Evolutionary conservation across 2,113 vertebrate genomes (phyloP).

Genomic region (Sprattus sprattus): DNA sequence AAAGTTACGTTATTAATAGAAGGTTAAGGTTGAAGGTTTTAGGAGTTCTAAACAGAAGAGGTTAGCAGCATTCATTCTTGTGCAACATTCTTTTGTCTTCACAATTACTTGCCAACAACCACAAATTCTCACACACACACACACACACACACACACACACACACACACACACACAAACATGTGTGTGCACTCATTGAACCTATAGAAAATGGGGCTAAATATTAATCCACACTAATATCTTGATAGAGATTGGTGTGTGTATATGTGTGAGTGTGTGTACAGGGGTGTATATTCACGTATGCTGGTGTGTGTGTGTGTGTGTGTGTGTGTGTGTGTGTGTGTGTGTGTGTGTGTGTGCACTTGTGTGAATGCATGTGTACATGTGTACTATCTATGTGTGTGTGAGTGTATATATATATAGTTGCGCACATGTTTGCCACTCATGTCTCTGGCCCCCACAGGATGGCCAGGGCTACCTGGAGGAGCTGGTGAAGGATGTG

Average conservation of each 20-base stretch:
- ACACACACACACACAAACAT: not conserved
- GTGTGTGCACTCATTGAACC: not conserved
- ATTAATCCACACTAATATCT: not conserved
- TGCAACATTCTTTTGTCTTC: too few species aligned
- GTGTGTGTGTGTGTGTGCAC: not conserved
- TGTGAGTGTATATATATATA: not conserved
- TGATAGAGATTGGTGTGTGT: not conserved
- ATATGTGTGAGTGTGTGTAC: not conserved
- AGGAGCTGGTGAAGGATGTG: slow-evolving; percentile 94
- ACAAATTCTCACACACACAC: not conserved
- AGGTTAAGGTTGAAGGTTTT: too few species aligned
- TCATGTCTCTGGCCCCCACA: slow-evolving; percentile 51
- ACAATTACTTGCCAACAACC: too few species aligned
- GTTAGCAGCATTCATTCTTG: too few species aligned
- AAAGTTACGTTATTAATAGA: too few species aligned
- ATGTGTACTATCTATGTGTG: not conserved
- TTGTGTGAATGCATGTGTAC: not conserved
- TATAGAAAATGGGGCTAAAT: not conserved
- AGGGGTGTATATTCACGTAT: not conserved
- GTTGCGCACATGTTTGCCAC: not conserved
- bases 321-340: not conserved
- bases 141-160: not conserved
- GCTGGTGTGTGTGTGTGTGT: not conserved
- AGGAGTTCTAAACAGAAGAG: too few species aligned
- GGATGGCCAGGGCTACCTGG: slow-evolving; percentile 93